phyloP scores from a whole-genome alignment of 2,888 invertebrate genomes.

The Caradrina clavipalpis region DNA sequence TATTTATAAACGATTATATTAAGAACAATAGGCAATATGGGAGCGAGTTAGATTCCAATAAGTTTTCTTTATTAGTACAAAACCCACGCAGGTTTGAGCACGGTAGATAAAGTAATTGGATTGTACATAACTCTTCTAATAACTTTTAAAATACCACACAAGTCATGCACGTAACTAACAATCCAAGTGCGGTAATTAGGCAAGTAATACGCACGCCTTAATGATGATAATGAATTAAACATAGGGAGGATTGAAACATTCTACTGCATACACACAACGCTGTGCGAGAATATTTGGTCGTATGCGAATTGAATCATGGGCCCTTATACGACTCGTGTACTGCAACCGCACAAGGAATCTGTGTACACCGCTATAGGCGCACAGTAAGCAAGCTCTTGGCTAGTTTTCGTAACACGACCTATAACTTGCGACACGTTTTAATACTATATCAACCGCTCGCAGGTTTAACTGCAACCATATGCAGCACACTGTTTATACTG shows the following conservation, averaged over 20 bases:
- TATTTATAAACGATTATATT: constrained; percentile 17
- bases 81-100: constrained; percentile 8
- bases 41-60: constrained; percentile 28
- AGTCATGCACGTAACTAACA: constrained; percentile 36
- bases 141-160: constrained; percentile 45
- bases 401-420: constrained; percentile 55
- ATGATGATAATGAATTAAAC: constrained; percentile 55
- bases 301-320: constrained; percentile 21
- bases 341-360: constrained; percentile 30
- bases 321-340: constrained; percentile 12
- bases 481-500: constrained; percentile 47
- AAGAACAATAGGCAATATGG: constrained; percentile 5
- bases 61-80: constrained; percentile 28
- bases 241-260: constrained; percentile 35
- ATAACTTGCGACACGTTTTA: constrained; percentile 53
- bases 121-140: constrained; percentile 37
- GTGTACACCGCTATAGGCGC: constrained; percentile 19
- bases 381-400: constrained; percentile 28
- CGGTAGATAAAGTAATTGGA: constrained; percentile 51
- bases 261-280: constrained; percentile 16
- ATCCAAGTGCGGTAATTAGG: constrained; percentile 42
- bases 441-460: constrained; percentile 35
- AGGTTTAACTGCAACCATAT: constrained; percentile 48
- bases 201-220: constrained; percentile 35
- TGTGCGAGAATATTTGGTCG: constrained; percentile 13